Percentiles rank a stretch among this genome's conserved stretches.
These are phyloP conservation scores for Lepidostoma basale DNA, from an alignment of 1,140 invertebrate species.

Conservation along the genomic window DNA sequence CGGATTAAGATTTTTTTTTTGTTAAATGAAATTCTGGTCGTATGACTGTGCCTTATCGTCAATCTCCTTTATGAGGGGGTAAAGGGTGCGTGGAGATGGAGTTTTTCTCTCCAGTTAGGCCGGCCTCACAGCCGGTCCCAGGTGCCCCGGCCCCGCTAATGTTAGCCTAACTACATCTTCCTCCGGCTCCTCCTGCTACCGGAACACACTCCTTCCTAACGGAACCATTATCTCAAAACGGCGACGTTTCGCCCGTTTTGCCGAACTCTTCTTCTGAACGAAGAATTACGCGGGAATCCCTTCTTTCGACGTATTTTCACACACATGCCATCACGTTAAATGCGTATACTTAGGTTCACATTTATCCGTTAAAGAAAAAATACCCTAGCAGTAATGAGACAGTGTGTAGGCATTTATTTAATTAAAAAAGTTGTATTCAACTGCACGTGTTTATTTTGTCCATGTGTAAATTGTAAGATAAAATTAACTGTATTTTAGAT, in stretches of 20 bases:
- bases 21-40: neutral
- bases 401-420: too few relatives aligned
- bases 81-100: neutral
- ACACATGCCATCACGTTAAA: neutral
- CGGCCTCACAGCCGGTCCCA: neutral
- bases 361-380: too few relatives aligned
- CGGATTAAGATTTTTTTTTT: too few relatives aligned
- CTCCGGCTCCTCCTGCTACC: conserved; percentile 20
- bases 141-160: conserved; percentile 28
- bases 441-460: too few relatives aligned
- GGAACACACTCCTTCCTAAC: conserved; percentile 2
- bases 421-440: too few relatives aligned
- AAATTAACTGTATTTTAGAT: too few relatives aligned
- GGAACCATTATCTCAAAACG: neutral
- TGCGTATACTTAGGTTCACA: neutral
- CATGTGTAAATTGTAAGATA: too few relatives aligned
- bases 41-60: neutral
- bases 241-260: conserved; percentile 20
- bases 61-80: neutral
- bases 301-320: neutral
- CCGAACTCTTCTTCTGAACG: conserved; percentile 15
- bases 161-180: conserved; percentile 32
- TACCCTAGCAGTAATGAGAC: too few relatives aligned
- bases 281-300: conserved; percentile 2
- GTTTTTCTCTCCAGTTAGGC: neutral